These are phyloP conservation scores for Stratiomys singularior DNA, from an alignment of 2,888 invertebrate species.

Conservation along the genomic window DNA sequence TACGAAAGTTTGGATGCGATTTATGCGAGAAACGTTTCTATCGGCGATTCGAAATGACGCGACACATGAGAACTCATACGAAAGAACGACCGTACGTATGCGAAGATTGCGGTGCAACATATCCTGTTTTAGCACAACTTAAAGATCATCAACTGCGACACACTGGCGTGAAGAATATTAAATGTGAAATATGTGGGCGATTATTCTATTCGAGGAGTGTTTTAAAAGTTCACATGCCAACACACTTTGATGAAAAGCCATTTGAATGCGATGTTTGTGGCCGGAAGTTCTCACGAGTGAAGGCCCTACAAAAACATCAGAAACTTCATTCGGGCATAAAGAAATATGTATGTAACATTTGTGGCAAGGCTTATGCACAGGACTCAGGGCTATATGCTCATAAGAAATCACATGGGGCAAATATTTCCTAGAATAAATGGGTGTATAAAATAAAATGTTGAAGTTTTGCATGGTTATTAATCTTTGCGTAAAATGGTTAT, in stretches of 20 bases:
- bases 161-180: constrained; percentile 55
- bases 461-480: too few species aligned
- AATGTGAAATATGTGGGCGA: constrained; percentile 55
- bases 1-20: constrained; percentile 59
- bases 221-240: constrained; percentile 58
- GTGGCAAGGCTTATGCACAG: constrained; percentile 53
- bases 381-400: constrained; percentile 48
- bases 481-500: too few species aligned
- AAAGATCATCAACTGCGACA: constrained; percentile 58
- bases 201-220: constrained; percentile 57
- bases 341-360: constrained; percentile 52
- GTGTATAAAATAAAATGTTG: too few species aligned
- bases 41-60: constrained; percentile 56
- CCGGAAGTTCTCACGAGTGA: constrained; percentile 57
- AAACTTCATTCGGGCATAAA: constrained; percentile 54
- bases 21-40: constrained; percentile 66
- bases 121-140: constrained; percentile 56
- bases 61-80: constrained; percentile 67
- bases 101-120: constrained; percentile 56
- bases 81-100: constrained; percentile 68
- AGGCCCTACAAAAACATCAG: constrained; percentile 58
- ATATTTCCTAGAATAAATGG: not conserved
- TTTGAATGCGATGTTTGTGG: constrained; percentile 57
- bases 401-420: constrained; percentile 31
- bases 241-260: constrained; percentile 56